Percentiles rank a stretch among this genome's conserved stretches.
Evolutionary conservation across 2,113 vertebrate species (phyloP).

Genomic region (Myotis davidii): DNA sequence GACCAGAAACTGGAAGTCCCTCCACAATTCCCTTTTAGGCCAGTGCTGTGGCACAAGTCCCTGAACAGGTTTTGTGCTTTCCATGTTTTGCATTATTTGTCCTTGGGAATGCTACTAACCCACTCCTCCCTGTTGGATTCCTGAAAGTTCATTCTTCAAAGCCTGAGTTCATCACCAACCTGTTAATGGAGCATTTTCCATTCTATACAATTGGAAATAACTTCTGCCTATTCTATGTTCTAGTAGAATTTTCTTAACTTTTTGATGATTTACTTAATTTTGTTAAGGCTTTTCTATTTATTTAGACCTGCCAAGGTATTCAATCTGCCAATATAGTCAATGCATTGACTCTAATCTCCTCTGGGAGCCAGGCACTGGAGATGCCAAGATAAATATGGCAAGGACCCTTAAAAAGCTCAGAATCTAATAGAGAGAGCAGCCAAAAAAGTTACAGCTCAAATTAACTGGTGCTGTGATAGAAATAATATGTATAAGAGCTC

Average conservation of each 20-base stretch:
- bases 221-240: neutral
- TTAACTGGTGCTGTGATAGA: neutral
- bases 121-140: neutral
- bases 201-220: neutral
- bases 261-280: constrained; percentile 38
- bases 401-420: neutral
- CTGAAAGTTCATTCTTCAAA: neutral
- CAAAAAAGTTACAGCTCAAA: neutral
- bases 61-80: neutral
- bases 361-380: neutral
- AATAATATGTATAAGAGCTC: neutral
- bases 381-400: constrained; percentile 7
- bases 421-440: neutral
- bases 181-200: neutral
- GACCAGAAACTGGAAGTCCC: neutral
- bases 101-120: neutral
- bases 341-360: constrained; percentile 2
- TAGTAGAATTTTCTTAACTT: constrained; percentile 20
- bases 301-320: constrained; percentile 11
- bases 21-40: neutral
- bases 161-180: neutral
- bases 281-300: neutral
- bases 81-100: neutral
- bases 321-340: neutral
- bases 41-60: neutral